Evolutionary conservation across 2,888 invertebrate species (phyloP), one percentile per base, ranked within the genome.

Genomic region (Carcina quercana): DNA sequence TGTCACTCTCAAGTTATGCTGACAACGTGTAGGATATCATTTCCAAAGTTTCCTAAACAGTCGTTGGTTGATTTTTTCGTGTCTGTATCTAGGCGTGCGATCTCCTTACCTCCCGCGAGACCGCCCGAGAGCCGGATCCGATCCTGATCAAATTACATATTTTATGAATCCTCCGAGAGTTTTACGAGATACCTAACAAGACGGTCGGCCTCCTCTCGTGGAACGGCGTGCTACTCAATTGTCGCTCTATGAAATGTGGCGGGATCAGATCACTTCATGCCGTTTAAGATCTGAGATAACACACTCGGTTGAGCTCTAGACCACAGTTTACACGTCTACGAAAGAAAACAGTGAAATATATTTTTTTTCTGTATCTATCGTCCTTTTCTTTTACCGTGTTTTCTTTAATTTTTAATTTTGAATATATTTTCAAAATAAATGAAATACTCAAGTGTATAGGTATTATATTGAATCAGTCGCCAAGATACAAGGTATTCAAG

Each of bases 101-200:
- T 21, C 21, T 10, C 7, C 15, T 29, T 28, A 10, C 2, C 11
- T 24, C 37, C 28, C 30, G 2, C 5, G 32, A 24, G 36, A 36
- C 14, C 32, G 13, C 8, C 35, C 31, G 28, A 38, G 39, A 32
- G 38, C 50, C 47, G 43, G 43, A 53, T 49, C 56, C 46, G 52
- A 53, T 51, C 48, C 51, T 49, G 53, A 65, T 65, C 62, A 60
- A 61, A 62, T 66, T 65, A 64, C 61, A 61, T 64, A 59, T 63
- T 65, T 65, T 60, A 65, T 63, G 59, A 54, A 59, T 47, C 56
- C 47, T 44, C 46, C 35, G 55, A 48, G 53, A 49, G 45, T 53
- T 53, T 55, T 55, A 50, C 54, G 47, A 37, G 48, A 37, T 47
- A 32, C 45, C 53, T 61, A 59, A 52, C 52, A 57, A 59, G 53